These are phyloP conservation scores for Panulirus ornatus DNA, from an alignment of 1,140 invertebrate genomes.

Conservation along the genomic window DNA sequence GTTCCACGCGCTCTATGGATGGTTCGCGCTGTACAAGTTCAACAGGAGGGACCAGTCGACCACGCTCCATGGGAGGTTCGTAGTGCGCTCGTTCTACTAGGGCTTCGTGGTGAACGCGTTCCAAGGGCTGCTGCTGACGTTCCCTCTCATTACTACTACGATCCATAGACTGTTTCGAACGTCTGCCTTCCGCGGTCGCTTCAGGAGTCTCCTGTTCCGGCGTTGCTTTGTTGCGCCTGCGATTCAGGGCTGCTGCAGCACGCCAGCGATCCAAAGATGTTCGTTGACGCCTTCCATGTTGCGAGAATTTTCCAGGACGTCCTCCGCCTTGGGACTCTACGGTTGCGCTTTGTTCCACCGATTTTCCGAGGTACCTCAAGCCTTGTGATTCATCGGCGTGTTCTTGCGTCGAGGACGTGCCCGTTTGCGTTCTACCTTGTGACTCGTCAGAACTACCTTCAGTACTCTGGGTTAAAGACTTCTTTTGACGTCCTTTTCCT, in stretches of 20 bases:
- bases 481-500: too few species aligned
- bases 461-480: too few species aligned
- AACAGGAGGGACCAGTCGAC: not conserved
- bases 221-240: not conserved
- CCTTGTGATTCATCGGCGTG: not conserved
- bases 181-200: not conserved
- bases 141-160: conserved; percentile 6
- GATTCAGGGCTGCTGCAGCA: not conserved
- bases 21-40: not conserved
- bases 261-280: not conserved
- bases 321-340: conserved; percentile 12
- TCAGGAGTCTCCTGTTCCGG: not conserved
- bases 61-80: not conserved
- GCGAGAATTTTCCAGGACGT: not conserved
- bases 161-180: not conserved
- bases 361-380: not conserved
- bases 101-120: not conserved
- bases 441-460: not conserved
- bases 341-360: not conserved
- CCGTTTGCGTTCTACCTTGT: not conserved
- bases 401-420: not conserved
- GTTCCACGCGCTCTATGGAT: conserved; percentile 2
- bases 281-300: not conserved
- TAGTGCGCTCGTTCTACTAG: not conserved
- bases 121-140: not conserved